These are phyloP conservation scores for Pogonocherus hispidulus DNA, from an alignment of 2,888 invertebrate genomes.

Conservation along the genomic window DNA sequence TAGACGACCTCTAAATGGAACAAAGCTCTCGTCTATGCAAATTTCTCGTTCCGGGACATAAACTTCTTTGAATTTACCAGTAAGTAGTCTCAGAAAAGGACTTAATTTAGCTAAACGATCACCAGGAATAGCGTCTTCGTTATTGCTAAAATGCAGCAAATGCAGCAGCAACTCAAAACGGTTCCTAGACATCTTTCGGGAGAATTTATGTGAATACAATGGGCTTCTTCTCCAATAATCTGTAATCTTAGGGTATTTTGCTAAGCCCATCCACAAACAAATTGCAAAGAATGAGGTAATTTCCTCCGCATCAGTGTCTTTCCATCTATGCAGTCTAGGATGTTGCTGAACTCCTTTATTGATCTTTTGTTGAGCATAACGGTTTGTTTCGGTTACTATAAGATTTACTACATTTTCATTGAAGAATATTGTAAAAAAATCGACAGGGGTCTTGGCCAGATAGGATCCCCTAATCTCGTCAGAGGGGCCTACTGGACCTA, in stretches of 20 bases:
- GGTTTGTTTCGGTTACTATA: slow-evolving; percentile 6
- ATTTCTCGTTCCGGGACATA: slow-evolving; percentile 40
- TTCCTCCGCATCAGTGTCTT: slow-evolving; percentile 11
- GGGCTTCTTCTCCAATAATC: slow-evolving; percentile 10
- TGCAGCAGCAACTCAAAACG: slow-evolving; percentile 12
- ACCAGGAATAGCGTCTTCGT: slow-evolving; percentile 24
- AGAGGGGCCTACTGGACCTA: slow-evolving; percentile 19
- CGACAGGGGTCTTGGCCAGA: background rate
- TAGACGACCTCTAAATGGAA: slow-evolving; percentile 41
- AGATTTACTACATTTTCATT: background rate
- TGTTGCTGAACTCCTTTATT: background rate
- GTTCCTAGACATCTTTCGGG: slow-evolving; percentile 4
- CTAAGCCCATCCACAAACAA: slow-evolving; percentile 23
- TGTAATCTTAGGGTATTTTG: slow-evolving; percentile 1
- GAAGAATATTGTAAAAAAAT: background rate
- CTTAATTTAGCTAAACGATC: slow-evolving; percentile 30
- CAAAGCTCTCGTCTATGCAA: slow-evolving; percentile 49
- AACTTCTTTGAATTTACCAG: slow-evolving; percentile 26
- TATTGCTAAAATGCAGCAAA: slow-evolving; percentile 28
- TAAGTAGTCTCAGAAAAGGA: slow-evolving; percentile 21
- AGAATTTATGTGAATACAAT: slow-evolving; percentile 2
- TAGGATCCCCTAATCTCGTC: background rate
- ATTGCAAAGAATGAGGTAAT: slow-evolving; percentile 19
- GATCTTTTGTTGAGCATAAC: background rate
- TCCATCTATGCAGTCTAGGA: slow-evolving; percentile 6